Base-by-base conservation (phyloP, 2,888 invertebrate genomes). In the Drosophila sordidula region DNA sequence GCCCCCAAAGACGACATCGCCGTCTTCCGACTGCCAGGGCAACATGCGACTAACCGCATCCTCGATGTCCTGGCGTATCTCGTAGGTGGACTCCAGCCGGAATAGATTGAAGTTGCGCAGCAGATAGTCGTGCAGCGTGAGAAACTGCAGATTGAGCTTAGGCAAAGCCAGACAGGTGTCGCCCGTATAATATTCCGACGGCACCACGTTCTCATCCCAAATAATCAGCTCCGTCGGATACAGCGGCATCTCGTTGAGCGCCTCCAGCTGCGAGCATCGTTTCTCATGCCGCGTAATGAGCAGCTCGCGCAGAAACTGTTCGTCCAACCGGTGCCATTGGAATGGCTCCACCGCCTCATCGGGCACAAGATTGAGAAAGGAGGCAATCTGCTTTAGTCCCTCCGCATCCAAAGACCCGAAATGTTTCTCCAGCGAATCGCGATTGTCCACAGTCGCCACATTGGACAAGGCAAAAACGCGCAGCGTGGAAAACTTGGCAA, bases 201-300 rank as follows among this genome's bases (percentile, higher is more conserved):
- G 99, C 0, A 99, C 99, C 44, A 99, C 95, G 90, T 99, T 99
- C 92, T 99, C 99, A 92, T 99, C 98, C 99, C 99, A 99, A 82
- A 99, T 98, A 3, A 99, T 96, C 66, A 97, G 96, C 91, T 99
- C 99, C 0, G 98, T 99, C 0, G 99, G 99, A 91, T 99, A 99
- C 0, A 99, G 93, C 0, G 99, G 99, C 98, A 99, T 98, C 82
- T 98, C 97, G 91, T 99, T 99, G 11, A 99, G 93, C 58, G 97
- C 96, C 90, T 99, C 98, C 56, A 99, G 93, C 90, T 99, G 99
- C 0, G 98, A 99, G 36, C 96, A 95, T 51, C 98, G 94, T 41
- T 96, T 94, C 91, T 98, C 98, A 91, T 98, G 98, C 2, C 97
- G 94, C 90, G 94, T 93, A 92, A 98, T 97, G 93, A 99, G 91